These are phyloP conservation scores for Euzetes globulus DNA, from an alignment of 2,888 invertebrate species.

Conservation along the genomic window DNA sequence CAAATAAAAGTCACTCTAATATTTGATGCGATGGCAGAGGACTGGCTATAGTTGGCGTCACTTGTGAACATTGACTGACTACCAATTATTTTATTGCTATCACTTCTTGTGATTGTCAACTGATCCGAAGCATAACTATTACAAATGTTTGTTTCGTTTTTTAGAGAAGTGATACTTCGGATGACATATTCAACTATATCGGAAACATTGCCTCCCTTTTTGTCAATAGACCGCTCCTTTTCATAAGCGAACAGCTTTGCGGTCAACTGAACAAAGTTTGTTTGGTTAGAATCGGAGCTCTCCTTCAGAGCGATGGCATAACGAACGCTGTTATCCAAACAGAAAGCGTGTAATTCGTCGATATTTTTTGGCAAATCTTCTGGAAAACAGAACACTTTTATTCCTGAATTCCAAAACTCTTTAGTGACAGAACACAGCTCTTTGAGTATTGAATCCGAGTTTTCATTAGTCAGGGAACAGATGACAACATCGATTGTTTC, in stretches of 20 bases:
- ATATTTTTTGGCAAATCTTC: conserved; percentile 26
- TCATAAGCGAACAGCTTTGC: conserved; percentile 23
- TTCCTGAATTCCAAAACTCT: conserved; percentile 65
- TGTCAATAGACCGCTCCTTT: conserved; percentile 27
- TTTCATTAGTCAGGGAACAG: conserved; percentile 56
- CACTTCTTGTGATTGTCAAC: background rate
- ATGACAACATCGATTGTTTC: conserved; percentile 59
- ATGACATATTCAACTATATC: conserved; percentile 29
- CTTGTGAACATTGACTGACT: background rate
- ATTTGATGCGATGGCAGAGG: conserved; percentile 40
- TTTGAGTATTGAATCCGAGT: conserved; percentile 45
- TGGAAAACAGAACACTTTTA: conserved; percentile 45
- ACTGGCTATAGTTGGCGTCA: background rate
- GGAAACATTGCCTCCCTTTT: background rate
- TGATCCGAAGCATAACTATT: conserved; percentile 26
- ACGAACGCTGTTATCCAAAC: conserved; percentile 19
- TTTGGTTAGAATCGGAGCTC: background rate
- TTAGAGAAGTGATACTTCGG: background rate
- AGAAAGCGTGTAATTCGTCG: conserved; percentile 27
- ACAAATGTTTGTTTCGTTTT: conserved; percentile 2
- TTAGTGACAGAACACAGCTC: conserved; percentile 54
- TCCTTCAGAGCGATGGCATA: conserved; percentile 25
- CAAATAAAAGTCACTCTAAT: conserved; percentile 59
- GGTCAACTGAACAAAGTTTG: conserved; percentile 2
- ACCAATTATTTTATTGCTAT: conserved; percentile 21